Evolutionary conservation across 1,140 invertebrate genomes (phyloP), one percentile per base, ranked within the genome.

Genomic region (Lordiphosa clarofinis): DNA sequence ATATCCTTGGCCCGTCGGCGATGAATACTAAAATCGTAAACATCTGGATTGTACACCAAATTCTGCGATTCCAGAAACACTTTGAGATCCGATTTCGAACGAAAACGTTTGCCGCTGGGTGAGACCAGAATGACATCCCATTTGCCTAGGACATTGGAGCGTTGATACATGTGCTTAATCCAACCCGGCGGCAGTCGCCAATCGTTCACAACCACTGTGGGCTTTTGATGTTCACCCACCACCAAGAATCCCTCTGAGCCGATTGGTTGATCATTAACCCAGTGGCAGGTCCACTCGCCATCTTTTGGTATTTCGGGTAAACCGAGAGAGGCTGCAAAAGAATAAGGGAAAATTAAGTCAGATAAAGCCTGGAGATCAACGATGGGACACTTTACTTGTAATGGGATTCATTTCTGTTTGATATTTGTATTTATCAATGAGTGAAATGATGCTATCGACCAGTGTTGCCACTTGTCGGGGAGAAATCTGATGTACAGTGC

Each of bases 51-150:
- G 59, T 91, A 92, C 31, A 89, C 44, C 72, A 79, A 55, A 5
- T 89, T 89, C 11, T 89, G 87, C 28, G 91, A 89, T 58, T 92
- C 91, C 1, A 93, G 87, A 56, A 91, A 93, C 9, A 87, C 64
- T 37, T 91, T 90, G 28, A 94, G 89, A 71, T 94, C 93, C 0
- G 90, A 89, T 64, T 92, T 92, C 0, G 91, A 91, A 40, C 93
- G 90, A 65, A 93, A 93, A 21, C 91, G 89, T 31, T 91, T 90
- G 31, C 92, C 91, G 24, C 91, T 91, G 0, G 93, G 92, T 50
- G 92, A 93, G 56, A 95, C 89, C 59, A 95, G 91, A 56, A 95
- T 92, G 6, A 95, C 94, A 87, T 95, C 94, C 94, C 94, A 96
- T 87, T 95, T 95, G 4, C 94, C 94, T 9, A 93, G 92, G 3